Conservation (phyloP, 2,888 invertebrate species). For the Corythucha ciliata region DNA sequence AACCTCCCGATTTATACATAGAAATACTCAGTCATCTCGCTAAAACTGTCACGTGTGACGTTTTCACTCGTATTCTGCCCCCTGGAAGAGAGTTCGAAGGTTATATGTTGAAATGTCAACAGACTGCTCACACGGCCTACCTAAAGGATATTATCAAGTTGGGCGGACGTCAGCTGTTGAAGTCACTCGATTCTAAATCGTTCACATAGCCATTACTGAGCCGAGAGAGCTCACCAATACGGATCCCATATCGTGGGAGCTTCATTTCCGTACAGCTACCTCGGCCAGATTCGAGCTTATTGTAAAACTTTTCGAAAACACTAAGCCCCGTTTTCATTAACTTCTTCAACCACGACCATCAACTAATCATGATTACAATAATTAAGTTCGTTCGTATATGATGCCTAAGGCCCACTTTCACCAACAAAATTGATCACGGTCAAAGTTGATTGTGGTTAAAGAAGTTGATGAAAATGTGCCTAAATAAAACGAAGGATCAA, state of each 20-base stretch:
- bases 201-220: constrained; percentile 41
- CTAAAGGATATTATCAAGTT: constrained; percentile 49
- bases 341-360: too few relatives aligned
- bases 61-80: constrained; percentile 43
- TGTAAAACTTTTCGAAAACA: too few relatives aligned
- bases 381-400: too few relatives aligned
- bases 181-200: constrained; percentile 28
- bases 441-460: too few relatives aligned
- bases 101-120: constrained; percentile 46
- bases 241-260: constrained; percentile 22
- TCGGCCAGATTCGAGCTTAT: too few relatives aligned
- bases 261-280: constrained; percentile 20
- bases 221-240: constrained; percentile 20
- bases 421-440: too few relatives aligned
- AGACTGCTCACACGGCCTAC: constrained; percentile 53
- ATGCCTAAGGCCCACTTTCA: too few relatives aligned
- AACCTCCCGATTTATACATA: too few relatives aligned
- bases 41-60: constrained; percentile 43
- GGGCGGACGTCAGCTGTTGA: constrained; percentile 26
- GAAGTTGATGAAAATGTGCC: too few relatives aligned
- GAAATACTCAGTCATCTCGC: constrained; percentile 44
- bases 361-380: too few relatives aligned
- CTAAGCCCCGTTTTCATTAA: too few relatives aligned
- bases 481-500: too few relatives aligned
- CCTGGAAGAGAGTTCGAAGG: constrained; percentile 38